Conservation (phyloP, 2,888 invertebrate genomes). For the Dendrolimus houi region DNA sequence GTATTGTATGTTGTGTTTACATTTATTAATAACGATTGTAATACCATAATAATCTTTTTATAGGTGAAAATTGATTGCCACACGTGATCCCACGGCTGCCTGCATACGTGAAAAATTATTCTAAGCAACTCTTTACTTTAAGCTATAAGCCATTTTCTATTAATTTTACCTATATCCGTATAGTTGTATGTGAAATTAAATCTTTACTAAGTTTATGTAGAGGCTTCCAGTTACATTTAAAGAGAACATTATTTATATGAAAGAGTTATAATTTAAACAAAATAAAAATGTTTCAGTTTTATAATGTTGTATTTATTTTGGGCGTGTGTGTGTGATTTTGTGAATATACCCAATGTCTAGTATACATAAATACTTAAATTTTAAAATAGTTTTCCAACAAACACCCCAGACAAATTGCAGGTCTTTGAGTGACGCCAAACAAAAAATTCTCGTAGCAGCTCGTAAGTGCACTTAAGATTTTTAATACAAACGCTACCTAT, state of each 20-base stretch:
- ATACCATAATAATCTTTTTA: conserved; percentile 31
- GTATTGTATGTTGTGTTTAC: neutral
- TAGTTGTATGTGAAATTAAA: conserved; percentile 21
- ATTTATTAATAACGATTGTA: neutral
- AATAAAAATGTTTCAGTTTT: conserved; percentile 69
- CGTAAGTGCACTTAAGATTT: no score
- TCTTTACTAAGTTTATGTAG: conserved; percentile 55
- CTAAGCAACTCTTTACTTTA: conserved; percentile 22
- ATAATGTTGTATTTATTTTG: conserved; percentile 31
- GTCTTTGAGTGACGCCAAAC: no score
- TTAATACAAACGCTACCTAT: no score
- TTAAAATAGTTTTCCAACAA: no score
- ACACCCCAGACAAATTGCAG: no score
- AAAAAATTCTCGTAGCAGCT: no score
- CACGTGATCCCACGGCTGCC: conserved; percentile 28
- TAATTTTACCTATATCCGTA: conserved; percentile 21
- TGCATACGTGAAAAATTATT: conserved; percentile 2
- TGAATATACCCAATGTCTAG: no score
- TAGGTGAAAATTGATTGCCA: conserved; percentile 69
- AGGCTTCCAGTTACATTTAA: conserved; percentile 69
- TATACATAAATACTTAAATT: no score
- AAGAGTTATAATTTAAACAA: conserved; percentile 54
- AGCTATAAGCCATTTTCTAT: conserved; percentile 9
- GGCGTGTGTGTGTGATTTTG: no score
- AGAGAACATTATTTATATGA: conserved; percentile 68